Percentiles rank a stretch among this genome's conserved stretches.
Evolutionary conservation across 1,140 invertebrate genomes (phyloP).

Genomic region (Zeugodacus cucurbitae): DNA sequence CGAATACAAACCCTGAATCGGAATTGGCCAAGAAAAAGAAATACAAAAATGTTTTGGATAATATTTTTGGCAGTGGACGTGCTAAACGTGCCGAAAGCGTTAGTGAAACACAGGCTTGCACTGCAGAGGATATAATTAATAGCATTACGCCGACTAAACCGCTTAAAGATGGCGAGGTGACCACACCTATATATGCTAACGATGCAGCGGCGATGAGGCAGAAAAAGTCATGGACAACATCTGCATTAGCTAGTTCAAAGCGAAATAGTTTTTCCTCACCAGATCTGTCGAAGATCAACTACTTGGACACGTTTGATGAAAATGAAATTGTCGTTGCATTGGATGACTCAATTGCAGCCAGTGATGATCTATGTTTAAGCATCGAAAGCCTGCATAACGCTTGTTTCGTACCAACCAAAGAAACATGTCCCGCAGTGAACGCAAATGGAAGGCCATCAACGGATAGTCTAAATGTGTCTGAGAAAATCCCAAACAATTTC

Average conservation of each 20-base stretch:
- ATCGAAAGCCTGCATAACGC: constrained; percentile 56
- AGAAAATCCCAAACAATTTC: constrained; percentile 59
- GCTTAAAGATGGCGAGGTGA: constrained; percentile 29
- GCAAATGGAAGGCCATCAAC: constrained; percentile 41
- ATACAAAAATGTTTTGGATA: constrained; percentile 60
- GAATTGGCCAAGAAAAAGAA: constrained; percentile 64
- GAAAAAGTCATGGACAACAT: constrained; percentile 26
- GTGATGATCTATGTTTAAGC: constrained; percentile 43
- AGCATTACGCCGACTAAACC: constrained; percentile 7
- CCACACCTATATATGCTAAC: constrained; percentile 52
- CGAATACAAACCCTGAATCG: constrained; percentile 61
- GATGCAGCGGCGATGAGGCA: constrained; percentile 13
- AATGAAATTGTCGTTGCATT: constrained; percentile 41
- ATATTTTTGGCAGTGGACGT: constrained; percentile 51
- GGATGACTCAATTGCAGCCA: not conserved
- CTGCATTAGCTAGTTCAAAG: constrained; percentile 49
- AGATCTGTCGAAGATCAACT: constrained; percentile 60
- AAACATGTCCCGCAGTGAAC: not conserved
- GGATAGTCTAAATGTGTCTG: constrained; percentile 59
- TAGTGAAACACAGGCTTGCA: constrained; percentile 48
- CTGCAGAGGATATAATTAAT: constrained; percentile 43
- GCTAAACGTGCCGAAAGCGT: constrained; percentile 57
- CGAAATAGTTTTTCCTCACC: constrained; percentile 65
- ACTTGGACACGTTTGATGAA: constrained; percentile 55
- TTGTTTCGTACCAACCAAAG: constrained; percentile 42